Conservation (phyloP, 2,888 invertebrate species). For the Clusia tigrina region DNA sequence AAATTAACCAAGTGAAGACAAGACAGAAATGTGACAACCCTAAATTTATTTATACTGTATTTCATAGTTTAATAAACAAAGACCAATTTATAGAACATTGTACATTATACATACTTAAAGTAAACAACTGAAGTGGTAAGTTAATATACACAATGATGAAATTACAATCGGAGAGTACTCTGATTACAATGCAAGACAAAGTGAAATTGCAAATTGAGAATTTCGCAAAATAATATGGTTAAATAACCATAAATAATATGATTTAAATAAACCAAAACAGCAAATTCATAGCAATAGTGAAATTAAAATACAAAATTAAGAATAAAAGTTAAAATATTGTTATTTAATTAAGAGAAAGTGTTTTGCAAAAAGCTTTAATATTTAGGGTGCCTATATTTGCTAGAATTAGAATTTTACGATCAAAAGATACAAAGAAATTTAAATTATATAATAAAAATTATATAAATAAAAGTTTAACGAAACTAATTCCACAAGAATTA, state of each 20-base stretch:
- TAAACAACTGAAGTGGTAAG: slow-evolving; percentile 35
- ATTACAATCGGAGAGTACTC: slow-evolving; percentile 25
- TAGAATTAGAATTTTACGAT: slow-evolving; percentile 63
- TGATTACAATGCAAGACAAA: slow-evolving; percentile 23
- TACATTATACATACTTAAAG: slow-evolving; percentile 30
- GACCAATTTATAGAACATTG: slow-evolving; percentile 41
- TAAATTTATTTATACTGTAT: slow-evolving; percentile 6
- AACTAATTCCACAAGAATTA: slow-evolving; percentile 26
- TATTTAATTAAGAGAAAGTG: slow-evolving; percentile 60
- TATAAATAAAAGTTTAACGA: slow-evolving; percentile 23
- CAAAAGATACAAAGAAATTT: slow-evolving; percentile 38
- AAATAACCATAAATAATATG: slow-evolving; percentile 38
- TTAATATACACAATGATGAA: slow-evolving; percentile 12
- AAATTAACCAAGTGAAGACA: no score
- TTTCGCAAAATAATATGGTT: slow-evolving; percentile 22
- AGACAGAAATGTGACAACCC: slow-evolving; percentile 6
- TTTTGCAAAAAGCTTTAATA: slow-evolving; percentile 65
- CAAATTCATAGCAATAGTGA: neutral
- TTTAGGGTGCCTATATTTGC: slow-evolving; percentile 66
- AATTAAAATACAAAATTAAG: slow-evolving; percentile 25
- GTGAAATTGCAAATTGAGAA: slow-evolving; percentile 33
- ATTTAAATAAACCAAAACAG: slow-evolving; percentile 33
- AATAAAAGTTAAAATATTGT: slow-evolving; percentile 46
- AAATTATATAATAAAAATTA: slow-evolving; percentile 29
- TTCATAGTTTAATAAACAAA: slow-evolving; percentile 31